phyloP scores from a whole-genome alignment of 1,140 invertebrate genomes.

The Bombus consobrinus region DNA sequence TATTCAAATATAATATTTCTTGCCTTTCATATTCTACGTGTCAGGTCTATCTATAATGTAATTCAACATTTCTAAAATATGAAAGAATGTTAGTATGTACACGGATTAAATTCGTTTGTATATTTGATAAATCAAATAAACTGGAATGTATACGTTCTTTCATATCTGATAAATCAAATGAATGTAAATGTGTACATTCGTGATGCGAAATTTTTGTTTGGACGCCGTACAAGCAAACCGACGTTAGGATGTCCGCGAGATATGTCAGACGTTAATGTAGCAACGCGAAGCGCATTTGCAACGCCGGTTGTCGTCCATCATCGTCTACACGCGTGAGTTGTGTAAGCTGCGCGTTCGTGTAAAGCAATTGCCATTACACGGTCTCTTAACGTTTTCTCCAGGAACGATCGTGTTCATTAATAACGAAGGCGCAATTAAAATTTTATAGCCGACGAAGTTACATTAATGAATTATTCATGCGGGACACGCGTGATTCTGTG shows the following conservation, averaged over 20 bases:
- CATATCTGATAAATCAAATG: background rate
- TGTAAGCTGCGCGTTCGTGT: constrained; percentile 4
- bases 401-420: constrained; percentile 52
- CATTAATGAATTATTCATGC: constrained; percentile 44
- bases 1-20: too few relatives aligned
- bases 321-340: background rate
- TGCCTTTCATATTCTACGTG: background rate
- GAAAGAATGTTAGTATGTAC: background rate
- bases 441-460: constrained; percentile 36
- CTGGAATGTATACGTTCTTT: background rate
- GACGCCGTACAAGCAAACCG: background rate
- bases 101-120: background rate
- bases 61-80: background rate
- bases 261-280: constrained; percentile 31
- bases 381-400: constrained; percentile 28
- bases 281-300: constrained; percentile 41
- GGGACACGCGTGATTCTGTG: background rate
- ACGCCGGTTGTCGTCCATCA: constrained; percentile 22
- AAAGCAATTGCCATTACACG: constrained; percentile 33
- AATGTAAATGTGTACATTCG: background rate
- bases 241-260: constrained; percentile 3
- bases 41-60: background rate
- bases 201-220: background rate
- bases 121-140: background rate
- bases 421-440: constrained; percentile 58